Evolutionary conservation across 2,113 vertebrate species (phyloP).

Genomic region (Toxotes chatareus): DNA sequence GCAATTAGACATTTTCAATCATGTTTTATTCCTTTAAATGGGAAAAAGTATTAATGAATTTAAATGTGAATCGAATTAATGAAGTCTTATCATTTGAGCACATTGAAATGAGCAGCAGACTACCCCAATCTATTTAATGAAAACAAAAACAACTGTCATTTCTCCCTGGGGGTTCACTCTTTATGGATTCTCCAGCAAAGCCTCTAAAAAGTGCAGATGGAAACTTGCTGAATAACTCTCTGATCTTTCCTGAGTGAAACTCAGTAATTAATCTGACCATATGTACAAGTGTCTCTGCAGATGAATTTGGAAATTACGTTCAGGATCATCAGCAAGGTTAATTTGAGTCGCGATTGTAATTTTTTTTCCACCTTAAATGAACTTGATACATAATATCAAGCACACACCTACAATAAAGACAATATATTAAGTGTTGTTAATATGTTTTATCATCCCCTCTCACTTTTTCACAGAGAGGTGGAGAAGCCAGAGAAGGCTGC

Average conservation of each 20-base stretch:
- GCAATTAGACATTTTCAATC: not conserved
- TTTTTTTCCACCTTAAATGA: conserved; percentile 9
- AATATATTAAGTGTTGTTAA: conserved; percentile 5
- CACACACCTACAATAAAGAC: not conserved
- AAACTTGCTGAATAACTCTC: conserved; percentile 34
- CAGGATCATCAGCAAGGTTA: conserved; percentile 34
- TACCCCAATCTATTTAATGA: conserved; percentile 38
- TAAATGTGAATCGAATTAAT: not conserved
- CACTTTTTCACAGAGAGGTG: conserved; percentile 83
- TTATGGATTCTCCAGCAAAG: not conserved
- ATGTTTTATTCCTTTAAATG: not conserved
- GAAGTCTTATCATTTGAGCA: conserved; percentile 22
- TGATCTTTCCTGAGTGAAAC: conserved; percentile 15
- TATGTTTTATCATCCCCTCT: conserved; percentile 4
- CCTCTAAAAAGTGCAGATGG: conserved; percentile 19
- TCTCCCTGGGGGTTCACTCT: conserved; percentile 6
- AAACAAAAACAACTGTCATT: conserved; percentile 52
- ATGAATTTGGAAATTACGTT: conserved; percentile 37
- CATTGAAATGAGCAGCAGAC: not conserved
- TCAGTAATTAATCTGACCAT: conserved; percentile 23
- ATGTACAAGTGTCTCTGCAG: conserved; percentile 15
- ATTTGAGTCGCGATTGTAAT: conserved; percentile 35
- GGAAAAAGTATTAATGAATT: not conserved
- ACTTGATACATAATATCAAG: not conserved
- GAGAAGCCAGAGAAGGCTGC: conserved; percentile 86